These are phyloP conservation scores for Oryzias melastigma DNA, from an alignment of 2,113 vertebrate species.

Conservation along the genomic window DNA sequence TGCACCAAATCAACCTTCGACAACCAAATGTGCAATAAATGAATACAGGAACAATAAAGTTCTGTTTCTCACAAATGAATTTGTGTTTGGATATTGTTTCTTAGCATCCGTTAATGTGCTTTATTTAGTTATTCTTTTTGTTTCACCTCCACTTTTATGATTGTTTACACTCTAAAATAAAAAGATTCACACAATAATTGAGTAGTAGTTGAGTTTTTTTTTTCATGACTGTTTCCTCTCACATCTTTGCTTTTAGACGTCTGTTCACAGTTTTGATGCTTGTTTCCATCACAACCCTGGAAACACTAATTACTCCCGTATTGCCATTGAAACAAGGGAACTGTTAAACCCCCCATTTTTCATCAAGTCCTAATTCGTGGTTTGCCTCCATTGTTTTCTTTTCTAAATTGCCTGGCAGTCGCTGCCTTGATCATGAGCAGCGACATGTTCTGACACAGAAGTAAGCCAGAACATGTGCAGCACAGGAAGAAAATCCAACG, in stretches of 20 bases:
- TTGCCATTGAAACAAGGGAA: neutral
- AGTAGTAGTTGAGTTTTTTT: neutral
- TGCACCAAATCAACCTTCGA: too few species aligned
- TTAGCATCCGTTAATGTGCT: too few species aligned
- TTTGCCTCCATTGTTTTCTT: neutral
- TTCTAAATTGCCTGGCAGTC: slow-evolving; percentile 15
- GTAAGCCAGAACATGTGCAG: slow-evolving; percentile 74
- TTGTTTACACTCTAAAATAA: too few species aligned
- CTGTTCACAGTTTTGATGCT: neutral
- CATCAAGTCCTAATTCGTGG: neutral
- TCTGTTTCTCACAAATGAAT: too few species aligned
- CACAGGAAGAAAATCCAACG: slow-evolving; percentile 74
- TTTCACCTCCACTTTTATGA: too few species aligned
- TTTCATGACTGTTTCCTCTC: neutral
- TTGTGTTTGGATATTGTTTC: too few species aligned
- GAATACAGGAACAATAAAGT: too few species aligned
- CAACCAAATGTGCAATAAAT: too few species aligned
- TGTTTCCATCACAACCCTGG: neutral
- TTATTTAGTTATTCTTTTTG: too few species aligned
- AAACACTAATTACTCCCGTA: neutral
- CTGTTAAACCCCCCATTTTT: neutral
- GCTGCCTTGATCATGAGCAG: slow-evolving; percentile 33
- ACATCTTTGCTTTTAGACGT: neutral
- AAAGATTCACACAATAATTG: too few species aligned
- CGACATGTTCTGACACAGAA: slow-evolving; percentile 66